phyloP scores from a whole-genome alignment of 2,888 invertebrate genomes.

The Hyposoter dolosus region DNA sequence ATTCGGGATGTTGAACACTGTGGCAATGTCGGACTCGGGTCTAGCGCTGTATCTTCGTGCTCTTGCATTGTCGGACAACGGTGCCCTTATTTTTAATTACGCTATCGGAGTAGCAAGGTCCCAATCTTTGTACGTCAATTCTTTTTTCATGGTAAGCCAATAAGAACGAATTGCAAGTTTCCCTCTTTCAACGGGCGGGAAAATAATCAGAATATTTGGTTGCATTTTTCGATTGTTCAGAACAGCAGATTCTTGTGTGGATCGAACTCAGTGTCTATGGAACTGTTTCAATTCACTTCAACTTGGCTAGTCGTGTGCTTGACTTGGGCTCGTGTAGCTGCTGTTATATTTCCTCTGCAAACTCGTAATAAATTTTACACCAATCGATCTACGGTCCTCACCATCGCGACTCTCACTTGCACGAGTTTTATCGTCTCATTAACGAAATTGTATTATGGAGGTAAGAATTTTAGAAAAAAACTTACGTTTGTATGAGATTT shows the following conservation, averaged over 20 bases:
- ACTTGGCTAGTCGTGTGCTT: conserved; percentile 83
- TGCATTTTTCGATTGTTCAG: conserved; percentile 59
- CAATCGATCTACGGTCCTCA: conserved; percentile 73
- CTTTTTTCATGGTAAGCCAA: conserved; percentile 79
- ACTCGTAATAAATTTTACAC: conserved; percentile 69
- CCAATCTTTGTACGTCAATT: conserved; percentile 77
- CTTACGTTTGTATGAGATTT: not conserved
- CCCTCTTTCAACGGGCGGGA: not conserved
- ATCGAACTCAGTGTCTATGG: conserved; percentile 77
- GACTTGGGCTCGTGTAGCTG: conserved; percentile 81
- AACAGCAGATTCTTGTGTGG: conserved; percentile 77
- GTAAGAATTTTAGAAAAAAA: conserved; percentile 69
- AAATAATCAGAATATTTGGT: not conserved
- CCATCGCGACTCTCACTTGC: conserved; percentile 73
- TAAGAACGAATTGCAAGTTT: not conserved
- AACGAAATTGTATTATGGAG: conserved; percentile 81
- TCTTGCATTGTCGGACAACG: conserved; percentile 82
- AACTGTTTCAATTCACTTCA: conserved; percentile 82
- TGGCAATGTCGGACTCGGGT: conserved; percentile 79
- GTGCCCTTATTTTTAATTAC: conserved; percentile 81
- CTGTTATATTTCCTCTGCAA: conserved; percentile 77
- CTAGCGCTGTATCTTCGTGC: conserved; percentile 81
- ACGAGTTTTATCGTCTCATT: conserved; percentile 77
- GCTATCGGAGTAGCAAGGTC: conserved; percentile 80
- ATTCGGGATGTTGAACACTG: conserved; percentile 79